Evolutionary conservation across 2,113 vertebrate genomes (phyloP), one percentile per base, ranked within the genome.

Genomic region (Cynocephalus volans): DNA sequence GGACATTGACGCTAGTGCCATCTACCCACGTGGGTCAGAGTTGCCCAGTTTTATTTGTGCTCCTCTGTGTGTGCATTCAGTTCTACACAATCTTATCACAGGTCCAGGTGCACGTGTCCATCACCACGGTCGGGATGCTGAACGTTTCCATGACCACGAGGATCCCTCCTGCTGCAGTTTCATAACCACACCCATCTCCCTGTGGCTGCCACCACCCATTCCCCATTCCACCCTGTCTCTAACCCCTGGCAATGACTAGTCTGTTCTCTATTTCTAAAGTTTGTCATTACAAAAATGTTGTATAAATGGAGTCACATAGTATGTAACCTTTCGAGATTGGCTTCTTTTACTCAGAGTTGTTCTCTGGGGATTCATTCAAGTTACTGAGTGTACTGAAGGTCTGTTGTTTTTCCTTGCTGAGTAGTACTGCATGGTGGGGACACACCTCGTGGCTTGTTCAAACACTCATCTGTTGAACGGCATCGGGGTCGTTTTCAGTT

Each of bases 1-100:
- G 28, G 23, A 13, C 1, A 36, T 1, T 36, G 33, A n/a, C 13
- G 0, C 0, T 17, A 33, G 62, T 36, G 10, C 24, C n/a, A 64
- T 24, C 58, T 14, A 9, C 87, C 10, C 8, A 21, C 13, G 62
- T 41, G 48, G 1, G 1, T 41, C 60, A 23, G 73, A 21, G 24
- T 6, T n/a, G 24, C 45, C n/a, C 4, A 6, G 10, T 3, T 8
- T 15, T 19, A 21, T 41, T 41, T 0, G 18, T 2, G 3, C 33
- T 70, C 1, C 0, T 70, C 5, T 3, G 19, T 5, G 31, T 72
- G 31, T 41, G 41, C 41, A 4, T 41, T 41, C 41, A 41, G 41
- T 15, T 58, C 84, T 70, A 7, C 17, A 70, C 36, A 33, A 10
- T 24, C 31, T 31, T 14, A 45, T 1, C 69, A 1, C 70, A 41